These are phyloP conservation scores for Zophobas atratus DNA, from an alignment of 1,140 invertebrate species.

Conservation along the genomic window DNA sequence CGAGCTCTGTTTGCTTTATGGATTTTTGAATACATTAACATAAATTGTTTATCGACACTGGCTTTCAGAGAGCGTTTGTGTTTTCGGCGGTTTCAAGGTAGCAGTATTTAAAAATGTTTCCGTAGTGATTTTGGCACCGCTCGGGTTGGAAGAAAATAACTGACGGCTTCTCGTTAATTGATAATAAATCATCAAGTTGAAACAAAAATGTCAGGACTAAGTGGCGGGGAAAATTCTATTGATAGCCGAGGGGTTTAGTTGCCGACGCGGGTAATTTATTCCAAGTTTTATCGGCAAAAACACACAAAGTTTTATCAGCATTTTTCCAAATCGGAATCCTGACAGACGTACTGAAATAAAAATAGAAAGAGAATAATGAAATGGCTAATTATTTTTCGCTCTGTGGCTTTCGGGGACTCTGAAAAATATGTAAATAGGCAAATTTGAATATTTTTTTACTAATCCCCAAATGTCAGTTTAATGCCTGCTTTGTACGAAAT, in stretches of 20 bases:
- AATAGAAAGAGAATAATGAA: too few species aligned
- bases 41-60: slow-evolving; percentile 12
- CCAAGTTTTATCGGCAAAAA: background rate
- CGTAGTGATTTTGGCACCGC: background rate
- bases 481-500: too few species aligned
- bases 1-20: background rate
- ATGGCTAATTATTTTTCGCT: too few species aligned
- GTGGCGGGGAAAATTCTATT: background rate
- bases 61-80: background rate
- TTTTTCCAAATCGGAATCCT: too few species aligned
- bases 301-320: background rate
- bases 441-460: too few species aligned
- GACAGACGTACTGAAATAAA: too few species aligned
- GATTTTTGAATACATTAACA: slow-evolving; percentile 15
- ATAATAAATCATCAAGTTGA: background rate
- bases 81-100: background rate
- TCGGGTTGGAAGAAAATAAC: background rate
- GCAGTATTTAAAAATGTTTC: too few species aligned
- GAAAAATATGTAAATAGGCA: too few species aligned
- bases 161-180: background rate
- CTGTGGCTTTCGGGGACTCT: too few species aligned
- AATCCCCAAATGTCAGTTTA: too few species aligned
- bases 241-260: too few species aligned
- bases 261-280: too few species aligned
- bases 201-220: background rate